Conservation (phyloP, 2,888 invertebrate species). For the Thecocarcelia acutangulata region DNA sequence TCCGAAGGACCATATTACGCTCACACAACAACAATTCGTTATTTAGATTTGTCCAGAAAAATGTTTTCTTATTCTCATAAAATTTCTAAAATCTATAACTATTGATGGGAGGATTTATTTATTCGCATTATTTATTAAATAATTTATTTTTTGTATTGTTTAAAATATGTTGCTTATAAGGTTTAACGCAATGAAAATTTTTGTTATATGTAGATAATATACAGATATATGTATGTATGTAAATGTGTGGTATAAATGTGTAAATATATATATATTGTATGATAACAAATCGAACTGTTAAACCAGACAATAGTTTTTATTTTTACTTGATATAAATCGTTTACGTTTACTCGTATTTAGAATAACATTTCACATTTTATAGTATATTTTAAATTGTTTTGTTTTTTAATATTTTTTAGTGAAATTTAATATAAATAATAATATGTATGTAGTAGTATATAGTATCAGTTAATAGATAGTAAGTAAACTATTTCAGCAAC, state of each 20-base stretch:
- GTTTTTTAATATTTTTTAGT: constrained; percentile 23
- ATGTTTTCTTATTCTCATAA: constrained; percentile 39
- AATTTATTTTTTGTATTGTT: constrained; percentile 50
- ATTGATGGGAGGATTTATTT: constrained; percentile 59
- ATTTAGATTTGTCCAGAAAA: not conserved
- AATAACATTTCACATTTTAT: constrained; percentile 19
- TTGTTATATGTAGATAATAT: too few species aligned
- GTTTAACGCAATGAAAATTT: constrained; percentile 25
- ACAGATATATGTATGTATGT: constrained; percentile 5
- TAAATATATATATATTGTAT: not conserved
- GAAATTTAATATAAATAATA: constrained; percentile 35
- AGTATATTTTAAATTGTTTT: constrained; percentile 5
- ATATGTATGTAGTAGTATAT: constrained; percentile 11
- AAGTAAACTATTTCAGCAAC: constrained; percentile 68
- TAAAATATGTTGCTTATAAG: constrained; percentile 56
- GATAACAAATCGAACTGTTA: constrained; percentile 24
- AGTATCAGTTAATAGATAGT: constrained; percentile 27
- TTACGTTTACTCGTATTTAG: not conserved
- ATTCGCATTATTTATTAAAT: constrained; percentile 40
- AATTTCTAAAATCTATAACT: constrained; percentile 48
- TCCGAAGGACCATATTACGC: too few species aligned
- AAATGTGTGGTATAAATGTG: constrained; percentile 11
- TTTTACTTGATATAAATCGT: constrained; percentile 3
- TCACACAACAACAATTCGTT: not conserved
- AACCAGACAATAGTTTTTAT: constrained; percentile 8